Conservation (phyloP, 2,797 vertebrate species). For the Xiphorhynchus erythropygius region DNA sequence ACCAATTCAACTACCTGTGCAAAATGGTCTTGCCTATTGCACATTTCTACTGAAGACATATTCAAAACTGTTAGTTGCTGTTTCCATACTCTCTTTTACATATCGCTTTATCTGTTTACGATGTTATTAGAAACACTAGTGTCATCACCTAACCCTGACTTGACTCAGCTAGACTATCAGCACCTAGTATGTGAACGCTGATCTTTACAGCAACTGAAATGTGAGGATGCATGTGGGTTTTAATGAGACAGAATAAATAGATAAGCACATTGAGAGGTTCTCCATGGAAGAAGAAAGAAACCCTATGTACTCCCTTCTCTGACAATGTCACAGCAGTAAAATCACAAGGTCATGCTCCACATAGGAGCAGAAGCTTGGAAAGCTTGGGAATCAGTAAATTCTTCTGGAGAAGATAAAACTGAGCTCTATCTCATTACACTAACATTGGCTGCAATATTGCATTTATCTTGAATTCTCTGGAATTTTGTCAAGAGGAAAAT, state of each 20-base stretch:
- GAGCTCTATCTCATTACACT: not conserved
- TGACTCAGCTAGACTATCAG: not conserved
- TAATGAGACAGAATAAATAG: not conserved
- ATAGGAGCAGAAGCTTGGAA: not conserved
- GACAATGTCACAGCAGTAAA: not conserved
- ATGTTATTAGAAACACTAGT: not conserved
- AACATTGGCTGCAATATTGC: not conserved
- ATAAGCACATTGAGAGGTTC: not conserved
- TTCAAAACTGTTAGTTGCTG: not conserved
- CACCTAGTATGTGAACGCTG: accelerated
- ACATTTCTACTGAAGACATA: not conserved
- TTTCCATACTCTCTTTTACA: not conserved
- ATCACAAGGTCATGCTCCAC: not conserved
- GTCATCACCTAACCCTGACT: not conserved
- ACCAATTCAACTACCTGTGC: not conserved
- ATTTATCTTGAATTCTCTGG: not conserved
- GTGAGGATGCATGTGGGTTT: not conserved
- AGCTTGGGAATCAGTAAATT: not conserved
- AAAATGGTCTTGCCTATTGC: not conserved
- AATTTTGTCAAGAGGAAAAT: not conserved
- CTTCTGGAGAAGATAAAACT: not conserved
- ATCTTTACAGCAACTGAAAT: not conserved
- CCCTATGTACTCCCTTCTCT: not conserved
- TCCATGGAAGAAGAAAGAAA: not conserved
- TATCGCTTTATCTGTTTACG: not conserved